Conservation (phyloP, 2,888 invertebrate species). For the Serrognathus titanus region DNA sequence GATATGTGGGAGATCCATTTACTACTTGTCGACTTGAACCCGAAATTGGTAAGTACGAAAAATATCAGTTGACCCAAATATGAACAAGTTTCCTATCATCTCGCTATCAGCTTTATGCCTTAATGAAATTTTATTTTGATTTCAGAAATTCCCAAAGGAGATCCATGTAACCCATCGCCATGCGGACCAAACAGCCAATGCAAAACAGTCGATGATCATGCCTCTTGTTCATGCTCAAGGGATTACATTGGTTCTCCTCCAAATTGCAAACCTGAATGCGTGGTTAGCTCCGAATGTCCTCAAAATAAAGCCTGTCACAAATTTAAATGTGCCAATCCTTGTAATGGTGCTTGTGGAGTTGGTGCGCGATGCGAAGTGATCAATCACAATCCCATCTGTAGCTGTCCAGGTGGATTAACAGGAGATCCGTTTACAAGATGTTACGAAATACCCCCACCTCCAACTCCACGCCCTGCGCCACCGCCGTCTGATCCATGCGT, state of each 20-base stretch:
- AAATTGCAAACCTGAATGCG: conserved; percentile 73
- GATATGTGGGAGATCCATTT: conserved; percentile 74
- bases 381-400: conserved; percentile 75
- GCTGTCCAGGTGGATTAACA: conserved; percentile 62
- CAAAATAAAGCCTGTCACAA: conserved; percentile 70
- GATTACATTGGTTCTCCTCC: conserved; percentile 71
- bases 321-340: conserved; percentile 73
- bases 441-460: conserved; percentile 40
- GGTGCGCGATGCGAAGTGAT: conserved; percentile 70
- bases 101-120: conserved; percentile 20
- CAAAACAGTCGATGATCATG: conserved; percentile 61
- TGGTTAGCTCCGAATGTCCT: conserved; percentile 72
- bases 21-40: conserved; percentile 50
- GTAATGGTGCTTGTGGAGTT: conserved; percentile 70
- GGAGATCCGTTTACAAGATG: conserved; percentile 78
- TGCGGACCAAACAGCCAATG: conserved; percentile 77
- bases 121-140: not conserved
- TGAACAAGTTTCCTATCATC: not conserved
- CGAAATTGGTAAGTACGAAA: conserved; percentile 14
- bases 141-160: conserved; percentile 24
- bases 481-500: conserved; percentile 55
- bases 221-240: conserved; percentile 70
- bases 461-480: conserved; percentile 38
- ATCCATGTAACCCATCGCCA: conserved; percentile 70
- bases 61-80: too few relatives aligned